Evolutionary conservation across 2,797 vertebrate genomes (phyloP).

Genomic region (Leucoraja ocellata): DNA sequence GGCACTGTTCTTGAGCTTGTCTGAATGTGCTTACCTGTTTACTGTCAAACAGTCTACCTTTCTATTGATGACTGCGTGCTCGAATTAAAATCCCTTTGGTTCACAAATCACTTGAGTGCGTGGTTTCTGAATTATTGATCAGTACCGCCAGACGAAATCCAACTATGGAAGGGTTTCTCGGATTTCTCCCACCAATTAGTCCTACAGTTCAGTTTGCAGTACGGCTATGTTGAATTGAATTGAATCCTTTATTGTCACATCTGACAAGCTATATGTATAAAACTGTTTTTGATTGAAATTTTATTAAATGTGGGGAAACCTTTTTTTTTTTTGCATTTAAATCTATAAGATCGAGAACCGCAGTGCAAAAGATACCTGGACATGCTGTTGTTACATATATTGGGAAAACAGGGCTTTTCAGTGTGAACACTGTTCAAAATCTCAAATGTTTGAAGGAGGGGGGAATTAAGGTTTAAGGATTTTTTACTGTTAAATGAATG

Average conservation of each 20-base stretch:
- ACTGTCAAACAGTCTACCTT: neutral
- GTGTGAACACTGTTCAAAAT: neutral
- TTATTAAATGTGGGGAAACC: constrained; percentile 9
- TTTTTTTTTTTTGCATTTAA: constrained; percentile 17
- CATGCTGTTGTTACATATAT: neutral
- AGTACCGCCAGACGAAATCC: neutral
- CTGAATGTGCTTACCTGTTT: constrained; percentile 7
- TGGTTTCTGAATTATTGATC: neutral
- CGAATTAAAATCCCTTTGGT: neutral
- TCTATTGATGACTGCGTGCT: neutral
- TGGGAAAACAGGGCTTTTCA: neutral
- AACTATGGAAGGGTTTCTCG: neutral
- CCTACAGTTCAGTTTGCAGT: constrained; percentile 20
- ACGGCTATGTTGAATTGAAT: neutral
- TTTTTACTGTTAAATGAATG: constrained; percentile 4
- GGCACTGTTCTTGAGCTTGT: neutral
- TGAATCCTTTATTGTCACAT: too few species aligned
- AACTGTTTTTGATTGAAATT: constrained; percentile 23
- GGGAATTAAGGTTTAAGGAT: neutral
- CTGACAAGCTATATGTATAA: neutral
- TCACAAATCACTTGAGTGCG: neutral
- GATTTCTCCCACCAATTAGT: neutral
- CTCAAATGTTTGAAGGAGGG: neutral
- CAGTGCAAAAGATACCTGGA: neutral
- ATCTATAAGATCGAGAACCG: neutral